Base-by-base conservation (phyloP, 2,888 invertebrate species). In the Flexamia atlantica region DNA sequence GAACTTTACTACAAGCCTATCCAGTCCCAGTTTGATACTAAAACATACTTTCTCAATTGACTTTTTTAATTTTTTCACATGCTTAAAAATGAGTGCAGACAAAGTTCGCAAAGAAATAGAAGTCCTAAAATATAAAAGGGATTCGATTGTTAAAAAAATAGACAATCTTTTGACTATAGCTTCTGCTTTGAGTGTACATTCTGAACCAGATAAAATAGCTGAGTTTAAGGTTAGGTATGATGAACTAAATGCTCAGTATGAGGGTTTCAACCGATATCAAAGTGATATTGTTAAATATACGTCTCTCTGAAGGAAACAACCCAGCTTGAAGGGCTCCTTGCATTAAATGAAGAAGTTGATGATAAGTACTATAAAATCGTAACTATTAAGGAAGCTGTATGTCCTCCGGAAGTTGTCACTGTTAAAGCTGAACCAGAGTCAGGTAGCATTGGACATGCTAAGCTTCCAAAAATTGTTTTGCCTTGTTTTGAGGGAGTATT, bases 81-180 rank as follows among this genome's bases (percentile, higher is more conserved):
- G n/a, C n/a, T n/a, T n/a, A n/a, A 40, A 5, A 40, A 40, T 40
- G 40, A 17, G 9, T 57, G 57, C 5, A 7, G 57, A 7, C 5
- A 57, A 57, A 17, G 57, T 23, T 10, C 5, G 23, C 5, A 57
- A 23, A 57, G 57, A 40, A 5, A 40, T 40, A 10, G 23, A 57
- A 57, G 57, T 57, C 5, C 17, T 57, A 20, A 57, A 20, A 9
- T 68, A 7, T 17, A 68, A 25, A 17, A 68, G 68, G 30, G 68
- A 68, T 68, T 23, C 9, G 9, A 28, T 68, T 23, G 4, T 68
- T 9, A n/a, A 57, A 68, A 68, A 68, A 68, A 68, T 68, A 23
- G 30, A 68, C 4, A 9, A 9, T 25, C 68, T 68, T 9, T 25
- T 68, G 25, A 28, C n/a, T 68, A 68, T 7, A 68, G 68, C 68